Evolutionary conservation across 2,888 invertebrate species (phyloP), one percentile per base, ranked within the genome.

Genomic region (Noctua janthina): DNA sequence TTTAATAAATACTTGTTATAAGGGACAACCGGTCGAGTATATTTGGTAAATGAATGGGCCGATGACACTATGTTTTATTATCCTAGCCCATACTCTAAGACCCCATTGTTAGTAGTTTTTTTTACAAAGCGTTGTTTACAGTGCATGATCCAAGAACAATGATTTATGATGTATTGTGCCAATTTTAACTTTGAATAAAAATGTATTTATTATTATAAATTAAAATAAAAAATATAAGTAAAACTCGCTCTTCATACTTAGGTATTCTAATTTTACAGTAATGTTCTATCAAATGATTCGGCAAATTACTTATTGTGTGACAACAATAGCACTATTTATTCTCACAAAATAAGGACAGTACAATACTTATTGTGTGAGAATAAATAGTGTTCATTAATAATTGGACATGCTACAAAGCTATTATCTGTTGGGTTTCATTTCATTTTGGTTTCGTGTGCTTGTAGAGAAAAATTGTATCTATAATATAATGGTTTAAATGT

Each of bases 401-500:
- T 72, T 69, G 35, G 54, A 76, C 85, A 84, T 85, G 70, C 69
- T 67, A 56, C 51, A 69, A 69, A 74, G 64, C 78, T 39, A 75
- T 72, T 84, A 77, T 74, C 46, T 73, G 29, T 62, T n/a, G 54
- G 62, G 79, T 64, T 64, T 66, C 13, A 17, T 82, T 74, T 82
- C 23, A 51, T 64, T 86, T 70, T 43, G 17, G 70, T 56, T 76
- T 77, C 49, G 59, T 83, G 72, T 29, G 69, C 6, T 54, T 64
- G 35, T 62, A 70, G 54, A 77, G 66, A 79, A 69, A 78, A 73
- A 67, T 51, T 70, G 54, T 83, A 43, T 76, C 64, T 66, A 62
- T 83, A 75, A 49, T 66, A 71, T 71, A 84, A 85, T 81, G 68
- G 81, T 62, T 74, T 39, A 66, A 75, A 66, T 76, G 67, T 54